These are phyloP conservation scores for Paramormyrops hopkinsi DNA, from an alignment of 2,797 vertebrate genomes.

Conservation along the genomic window DNA sequence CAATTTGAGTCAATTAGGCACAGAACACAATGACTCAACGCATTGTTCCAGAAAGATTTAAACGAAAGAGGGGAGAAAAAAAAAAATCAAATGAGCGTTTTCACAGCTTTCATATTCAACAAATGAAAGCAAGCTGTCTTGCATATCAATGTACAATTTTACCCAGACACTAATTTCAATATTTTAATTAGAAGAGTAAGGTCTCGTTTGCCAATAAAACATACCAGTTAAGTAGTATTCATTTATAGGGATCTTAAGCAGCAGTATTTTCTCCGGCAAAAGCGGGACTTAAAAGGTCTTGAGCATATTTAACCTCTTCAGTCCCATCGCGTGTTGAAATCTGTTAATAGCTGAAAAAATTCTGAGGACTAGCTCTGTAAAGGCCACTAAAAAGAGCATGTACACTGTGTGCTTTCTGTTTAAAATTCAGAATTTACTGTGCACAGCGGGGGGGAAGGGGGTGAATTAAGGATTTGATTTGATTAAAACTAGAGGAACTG, in stretches of 20 bases:
- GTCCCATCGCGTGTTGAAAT: constrained; percentile 23
- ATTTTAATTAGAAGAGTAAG: constrained; percentile 51
- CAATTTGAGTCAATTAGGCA: constrained; percentile 63
- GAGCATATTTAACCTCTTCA: constrained; percentile 60
- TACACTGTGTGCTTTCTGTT: constrained; percentile 33
- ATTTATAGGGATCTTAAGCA: constrained; percentile 12
- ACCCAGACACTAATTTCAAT: constrained; percentile 52
- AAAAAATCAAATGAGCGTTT: constrained; percentile 48
- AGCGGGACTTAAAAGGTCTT: constrained; percentile 49
- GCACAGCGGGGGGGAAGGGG: constrained; percentile 38
- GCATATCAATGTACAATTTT: constrained; percentile 55
- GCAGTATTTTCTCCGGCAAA: constrained; percentile 38
- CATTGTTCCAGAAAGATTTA: constrained; percentile 49
- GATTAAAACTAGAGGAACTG: constrained; percentile 48
- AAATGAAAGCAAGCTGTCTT: constrained; percentile 43
- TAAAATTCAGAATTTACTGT: constrained; percentile 45
- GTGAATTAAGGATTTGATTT: constrained; percentile 48
- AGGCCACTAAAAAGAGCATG: constrained; percentile 41
- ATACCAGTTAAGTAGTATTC: constrained; percentile 31
- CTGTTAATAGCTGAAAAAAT: constrained; percentile 49
- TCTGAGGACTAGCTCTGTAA: constrained; percentile 42
- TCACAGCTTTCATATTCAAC: constrained; percentile 46
- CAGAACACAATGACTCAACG: constrained; percentile 46
- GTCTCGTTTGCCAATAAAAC: constrained; percentile 31
- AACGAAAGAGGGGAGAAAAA: constrained; percentile 7